A percentile compares a stretch with the other conserved stretches of the same genome.
These are phyloP conservation scores for Zoroaster sp. DNA, from an alignment of 53 echinoderm and acorn worm species.

Conservation along the genomic window DNA sequence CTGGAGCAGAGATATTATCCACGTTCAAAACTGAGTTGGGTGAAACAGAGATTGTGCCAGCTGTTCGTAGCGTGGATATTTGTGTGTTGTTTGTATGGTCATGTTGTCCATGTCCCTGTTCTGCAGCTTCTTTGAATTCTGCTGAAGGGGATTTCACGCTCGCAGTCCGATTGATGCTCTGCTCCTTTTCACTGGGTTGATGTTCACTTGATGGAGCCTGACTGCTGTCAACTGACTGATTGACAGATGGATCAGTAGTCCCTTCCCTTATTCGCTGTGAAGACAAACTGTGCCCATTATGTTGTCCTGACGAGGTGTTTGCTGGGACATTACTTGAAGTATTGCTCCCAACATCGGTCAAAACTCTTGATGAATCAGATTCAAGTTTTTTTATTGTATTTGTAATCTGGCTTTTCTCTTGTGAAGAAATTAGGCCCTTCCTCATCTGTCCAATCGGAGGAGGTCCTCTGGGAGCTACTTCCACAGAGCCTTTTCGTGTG, in stretches of 20 bases:
- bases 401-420: background rate
- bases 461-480: background rate
- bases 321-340: background rate
- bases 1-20: background rate
- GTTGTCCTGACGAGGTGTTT: background rate
- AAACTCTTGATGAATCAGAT: background rate
- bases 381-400: background rate
- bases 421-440: background rate
- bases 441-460: background rate
- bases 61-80: background rate
- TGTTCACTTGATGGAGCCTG: background rate
- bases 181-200: background rate
- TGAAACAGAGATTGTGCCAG: background rate
- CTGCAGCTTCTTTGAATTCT: slow-evolving; percentile 32
- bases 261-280: background rate
- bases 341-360: background rate
- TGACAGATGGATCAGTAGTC: background rate
- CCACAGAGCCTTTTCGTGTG: background rate
- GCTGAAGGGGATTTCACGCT: slow-evolving; percentile 12
- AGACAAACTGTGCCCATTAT: background rate
- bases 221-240: background rate
- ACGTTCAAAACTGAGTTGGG: background rate
- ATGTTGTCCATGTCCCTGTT: background rate
- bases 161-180: background rate
- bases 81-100: background rate